phyloP scores from a whole-genome alignment of 2,113 vertebrate species.

The Paedocypris sp. region DNA sequence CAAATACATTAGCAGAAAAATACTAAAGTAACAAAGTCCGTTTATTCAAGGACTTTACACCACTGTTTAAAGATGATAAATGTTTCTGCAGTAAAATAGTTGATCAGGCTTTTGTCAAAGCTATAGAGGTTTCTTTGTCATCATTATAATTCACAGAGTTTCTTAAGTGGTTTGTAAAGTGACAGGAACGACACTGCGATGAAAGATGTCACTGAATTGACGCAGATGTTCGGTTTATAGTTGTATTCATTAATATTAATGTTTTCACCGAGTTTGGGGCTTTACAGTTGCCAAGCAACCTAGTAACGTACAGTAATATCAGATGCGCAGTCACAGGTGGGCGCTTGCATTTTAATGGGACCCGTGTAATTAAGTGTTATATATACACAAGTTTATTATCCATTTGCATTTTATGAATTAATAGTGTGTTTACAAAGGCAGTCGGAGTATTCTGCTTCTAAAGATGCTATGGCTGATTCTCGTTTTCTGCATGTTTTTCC shows the following conservation, averaged over 20 bases:
- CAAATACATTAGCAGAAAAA: too few relatives aligned
- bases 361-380: not conserved
- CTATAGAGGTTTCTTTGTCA: too few relatives aligned
- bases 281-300: not conserved
- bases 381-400: not conserved
- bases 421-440: too few relatives aligned
- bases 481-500: conserved; percentile 39
- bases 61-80: too few relatives aligned
- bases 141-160: too few relatives aligned
- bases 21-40: too few relatives aligned
- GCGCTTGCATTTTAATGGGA: not conserved
- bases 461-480: conserved; percentile 1
- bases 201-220: not conserved
- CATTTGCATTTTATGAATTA: too few relatives aligned
- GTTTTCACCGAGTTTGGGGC: not conserved
- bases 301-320: not conserved
- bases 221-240: not conserved
- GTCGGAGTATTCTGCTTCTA: not conserved
- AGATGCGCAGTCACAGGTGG: not conserved
- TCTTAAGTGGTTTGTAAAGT: too few relatives aligned
- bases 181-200: not conserved
- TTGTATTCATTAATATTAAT: not conserved
- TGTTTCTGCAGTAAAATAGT: too few relatives aligned
- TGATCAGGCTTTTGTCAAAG: too few relatives aligned
- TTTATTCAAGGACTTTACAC: too few relatives aligned